Base-by-base conservation (phyloP, 2,113 vertebrate genomes). In the Nycticryphes semicollaris region DNA sequence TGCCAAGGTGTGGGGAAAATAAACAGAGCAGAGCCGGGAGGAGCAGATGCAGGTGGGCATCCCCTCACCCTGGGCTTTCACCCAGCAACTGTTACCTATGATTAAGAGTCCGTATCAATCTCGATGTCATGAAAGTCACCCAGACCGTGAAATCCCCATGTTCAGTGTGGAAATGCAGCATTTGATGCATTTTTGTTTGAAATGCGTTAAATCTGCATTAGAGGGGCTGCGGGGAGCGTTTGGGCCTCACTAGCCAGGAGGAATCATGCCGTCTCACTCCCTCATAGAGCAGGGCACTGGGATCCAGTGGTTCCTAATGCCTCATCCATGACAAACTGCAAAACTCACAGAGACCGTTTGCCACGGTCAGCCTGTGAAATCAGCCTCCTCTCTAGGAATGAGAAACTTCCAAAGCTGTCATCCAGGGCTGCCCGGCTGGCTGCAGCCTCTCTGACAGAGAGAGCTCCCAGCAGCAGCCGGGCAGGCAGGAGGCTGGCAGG, bases 171-270 rank as follows among this genome's bases (percentile, higher is more conserved):
- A 96, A 96, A 89, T 92, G 62, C 0, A 4, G 67, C 80, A 89
- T 82, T 81, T 75, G 94, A 84, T 94, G 84, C 92, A 94, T 94
- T 95, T 96, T 94, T 97, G 84, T 92, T 89, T 92, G 89, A 95
- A 96, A 95, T 84, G 89, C 37, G 4, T 96, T 94, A 96, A 96
- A 96, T 96, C 62, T 92, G 86, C 1, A 1, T 89, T 79, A 31
- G 86, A 81, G 92, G 66, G 89, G 89, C 76, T 33, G 2, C 0
- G 0, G 89, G 51, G 48, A 78, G 68, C 6, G 39, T 59, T 25
- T 28, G 68, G 45, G 45, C 73, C 68, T 18, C 4, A 0, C 19
- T 0, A 0, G 12, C 47, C 72, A 6, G 30, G 33, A 84, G 80
- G 43, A 79, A 15, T 33, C 6, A 3, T 27, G 51, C 57, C 2